phyloP scores from a whole-genome alignment of 1,140 invertebrate species.

The Plectrocnemia conspersa region DNA sequence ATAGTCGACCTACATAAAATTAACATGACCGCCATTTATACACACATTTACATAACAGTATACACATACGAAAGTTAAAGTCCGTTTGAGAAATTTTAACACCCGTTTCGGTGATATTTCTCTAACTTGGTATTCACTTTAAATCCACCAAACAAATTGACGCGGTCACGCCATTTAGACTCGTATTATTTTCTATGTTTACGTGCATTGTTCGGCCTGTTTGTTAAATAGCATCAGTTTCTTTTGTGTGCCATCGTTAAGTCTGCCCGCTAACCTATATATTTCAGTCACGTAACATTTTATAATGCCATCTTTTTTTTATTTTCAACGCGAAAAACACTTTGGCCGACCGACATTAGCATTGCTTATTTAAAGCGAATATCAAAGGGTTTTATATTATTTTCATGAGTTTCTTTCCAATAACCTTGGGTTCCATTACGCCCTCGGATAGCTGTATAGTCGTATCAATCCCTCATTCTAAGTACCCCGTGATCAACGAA shows the following conservation, averaged over 20 bases:
- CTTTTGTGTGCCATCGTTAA: constrained; percentile 3
- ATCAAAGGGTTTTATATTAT: background rate
- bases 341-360: constrained; percentile 3
- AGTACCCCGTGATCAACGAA: background rate
- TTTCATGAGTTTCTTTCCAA: background rate
- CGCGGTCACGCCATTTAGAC: constrained; percentile 18
- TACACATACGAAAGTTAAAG: too few species aligned
- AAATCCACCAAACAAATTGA: constrained; percentile 11
- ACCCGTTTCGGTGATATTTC: too few species aligned
- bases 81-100: too few species aligned
- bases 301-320: constrained; percentile 12
- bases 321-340: background rate
- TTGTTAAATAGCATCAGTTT: constrained; percentile 8
- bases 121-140: too few species aligned
- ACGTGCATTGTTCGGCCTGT: background rate
- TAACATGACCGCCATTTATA: too few species aligned
- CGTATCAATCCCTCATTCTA: background rate
- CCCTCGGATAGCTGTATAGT: background rate
- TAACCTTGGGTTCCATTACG: background rate
- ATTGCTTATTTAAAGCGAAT: background rate
- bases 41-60: too few species aligned
- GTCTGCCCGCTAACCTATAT: background rate
- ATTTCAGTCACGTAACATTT: constrained; percentile 21
- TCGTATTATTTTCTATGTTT: constrained; percentile 2
- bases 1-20: too few species aligned